A percentile compares a stretch with the other conserved stretches of the same genome.
Conservation (phyloP, 2,113 vertebrate genomes). For the Takifugu flavidus region DNA sequence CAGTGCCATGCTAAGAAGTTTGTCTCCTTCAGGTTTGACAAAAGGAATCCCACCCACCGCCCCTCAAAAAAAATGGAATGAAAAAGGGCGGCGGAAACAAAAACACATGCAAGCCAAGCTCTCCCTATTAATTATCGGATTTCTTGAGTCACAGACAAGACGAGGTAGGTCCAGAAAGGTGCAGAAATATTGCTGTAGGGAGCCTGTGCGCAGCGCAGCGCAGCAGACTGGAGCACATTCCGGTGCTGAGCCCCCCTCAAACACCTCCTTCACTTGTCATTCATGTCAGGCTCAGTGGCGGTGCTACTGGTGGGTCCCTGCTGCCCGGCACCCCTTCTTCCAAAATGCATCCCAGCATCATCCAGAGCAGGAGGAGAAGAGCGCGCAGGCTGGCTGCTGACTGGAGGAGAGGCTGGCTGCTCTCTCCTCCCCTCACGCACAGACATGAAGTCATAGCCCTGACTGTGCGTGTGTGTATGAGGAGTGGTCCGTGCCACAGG, state of each 20-base stretch:
- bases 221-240: slow-evolving; percentile 63
- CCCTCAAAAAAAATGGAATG: neutral
- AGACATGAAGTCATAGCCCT: slow-evolving; percentile 61
- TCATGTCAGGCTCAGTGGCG: slow-evolving; percentile 59
- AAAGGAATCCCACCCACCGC: slow-evolving; percentile 50
- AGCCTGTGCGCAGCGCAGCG: slow-evolving; percentile 40
- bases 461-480: slow-evolving; percentile 26
- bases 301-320: slow-evolving; percentile 44
- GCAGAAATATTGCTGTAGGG: slow-evolving; percentile 42
- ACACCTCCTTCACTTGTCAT: slow-evolving; percentile 61
- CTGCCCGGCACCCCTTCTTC: slow-evolving; percentile 31
- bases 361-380: slow-evolving; percentile 40
- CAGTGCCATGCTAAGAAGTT: slow-evolving; percentile 78
- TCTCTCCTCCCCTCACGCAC: slow-evolving; percentile 50
- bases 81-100: neutral
- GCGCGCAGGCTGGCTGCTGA: slow-evolving; percentile 45
- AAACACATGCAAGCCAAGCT: neutral
- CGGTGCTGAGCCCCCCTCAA: slow-evolving; percentile 54
- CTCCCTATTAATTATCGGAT: neutral
- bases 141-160: slow-evolving; percentile 36
- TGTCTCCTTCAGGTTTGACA: slow-evolving; percentile 61
- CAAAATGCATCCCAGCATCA: slow-evolving; percentile 44
- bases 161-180: slow-evolving; percentile 46
- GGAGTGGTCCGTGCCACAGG: slow-evolving; percentile 46
- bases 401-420: slow-evolving; percentile 33